Evolutionary conservation across 2,113 vertebrate species (phyloP), one percentile per base, ranked within the genome.

Genomic region (Podilymbus podiceps): DNA sequence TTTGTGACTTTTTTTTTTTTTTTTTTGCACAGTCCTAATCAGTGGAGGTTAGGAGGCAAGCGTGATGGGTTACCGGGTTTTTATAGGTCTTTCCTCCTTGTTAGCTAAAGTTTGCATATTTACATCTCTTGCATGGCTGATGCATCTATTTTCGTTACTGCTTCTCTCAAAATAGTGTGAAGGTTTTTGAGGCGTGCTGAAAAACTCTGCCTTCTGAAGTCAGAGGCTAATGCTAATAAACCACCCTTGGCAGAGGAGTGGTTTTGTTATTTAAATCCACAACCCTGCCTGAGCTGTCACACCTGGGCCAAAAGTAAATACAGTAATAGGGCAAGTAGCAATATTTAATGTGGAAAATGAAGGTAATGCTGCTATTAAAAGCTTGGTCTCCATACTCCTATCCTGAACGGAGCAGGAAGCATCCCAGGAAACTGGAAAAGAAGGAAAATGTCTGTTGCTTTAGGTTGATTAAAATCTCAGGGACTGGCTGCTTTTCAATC

Each of bases 361-460:
- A 55, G 49, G 25, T 55, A 53, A 12, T 49, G 27, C 38, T 85
- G 78, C 44, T 64, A 38, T 71, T 88, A 69, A 94, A 73, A 84
- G 33, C 52, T 31, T 42, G n/a, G 13, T 74, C 63, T 90, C 22
- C 6, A 6, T 79, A 24, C 15, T 74, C 67, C 53, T 89, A 21
- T 80, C 55, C 76, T 95, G 89, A 83, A 64, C 8, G 4, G 80
- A 64, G 53, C 93, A 92, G 96, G 93, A 96, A 96, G 72, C 76
- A 75, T 68, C 92, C 49, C 35, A 85, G 85, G 89, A 96, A 94
- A 60, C 53, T 93, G 79, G 55, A 91, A 69, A 83, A 93, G 77
- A 55, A 81, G 89, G 44, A 96, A 66, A 82, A 89, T 55, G 46
- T 38, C 52, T 79, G 50, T 82, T 81, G 75, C 93, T 86, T 64